Evolutionary conservation across 2,797 vertebrate genomes (phyloP).

Genomic region (Sebastes reedi): DNA sequence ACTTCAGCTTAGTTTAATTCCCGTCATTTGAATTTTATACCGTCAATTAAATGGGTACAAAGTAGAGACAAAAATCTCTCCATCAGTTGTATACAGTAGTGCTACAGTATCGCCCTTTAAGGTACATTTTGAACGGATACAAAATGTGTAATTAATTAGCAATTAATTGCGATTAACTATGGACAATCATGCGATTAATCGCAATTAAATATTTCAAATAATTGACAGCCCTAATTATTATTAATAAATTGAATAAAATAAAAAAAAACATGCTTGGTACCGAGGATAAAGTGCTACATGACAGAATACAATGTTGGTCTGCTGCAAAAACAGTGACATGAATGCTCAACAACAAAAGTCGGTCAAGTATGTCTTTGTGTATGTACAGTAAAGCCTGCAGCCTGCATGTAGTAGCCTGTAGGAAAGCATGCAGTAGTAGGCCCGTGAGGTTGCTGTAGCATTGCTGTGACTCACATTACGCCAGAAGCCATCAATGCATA

Average conservation of each 20-base stretch:
- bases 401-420: constrained; percentile 21
- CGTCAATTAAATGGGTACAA: neutral
- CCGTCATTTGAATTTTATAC: neutral
- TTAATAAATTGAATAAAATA: neutral
- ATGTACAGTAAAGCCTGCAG: constrained; percentile 15
- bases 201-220: too few relatives aligned
- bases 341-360: neutral
- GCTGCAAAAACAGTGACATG: neutral
- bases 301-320: neutral
- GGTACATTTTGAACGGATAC: too few relatives aligned
- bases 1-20: neutral
- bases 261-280: neutral
- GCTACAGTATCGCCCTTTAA: too few relatives aligned
- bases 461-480: constrained; percentile 39
- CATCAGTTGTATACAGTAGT: neutral
- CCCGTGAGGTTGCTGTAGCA: constrained; percentile 18
- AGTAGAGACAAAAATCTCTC: neutral
- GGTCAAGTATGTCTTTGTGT: constrained; percentile 4
- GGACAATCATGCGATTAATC: too few relatives aligned
- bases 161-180: too few relatives aligned
- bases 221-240: too few relatives aligned
- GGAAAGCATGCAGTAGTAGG: constrained; percentile 1
- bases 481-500: constrained; percentile 43
- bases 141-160: too few relatives aligned
- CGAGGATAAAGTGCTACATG: neutral